Percentiles rank a stretch among this genome's conserved stretches.
phyloP scores from a whole-genome alignment of 92 coral and sea anemone species.

The Palythoa grandiflora region DNA sequence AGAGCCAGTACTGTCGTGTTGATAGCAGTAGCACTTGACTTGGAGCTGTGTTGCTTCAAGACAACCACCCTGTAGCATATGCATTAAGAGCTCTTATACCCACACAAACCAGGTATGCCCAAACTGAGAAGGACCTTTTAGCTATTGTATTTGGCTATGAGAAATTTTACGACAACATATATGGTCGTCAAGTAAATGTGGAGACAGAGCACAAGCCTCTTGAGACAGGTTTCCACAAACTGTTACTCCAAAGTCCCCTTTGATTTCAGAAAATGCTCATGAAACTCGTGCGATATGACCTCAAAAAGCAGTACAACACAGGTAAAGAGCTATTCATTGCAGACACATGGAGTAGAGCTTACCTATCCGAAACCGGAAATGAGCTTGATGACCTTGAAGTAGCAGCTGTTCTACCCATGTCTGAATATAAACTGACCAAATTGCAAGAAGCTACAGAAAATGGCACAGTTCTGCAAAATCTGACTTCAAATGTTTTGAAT shows the following conservation, averaged over 20 bases:
- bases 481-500: conserved; percentile 37
- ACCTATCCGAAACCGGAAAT: conserved; percentile 30
- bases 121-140: conserved; percentile 33
- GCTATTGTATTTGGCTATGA: conserved; percentile 32
- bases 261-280: conserved; percentile 55
- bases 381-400: conserved; percentile 51
- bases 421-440: conserved; percentile 44
- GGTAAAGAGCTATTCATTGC: conserved; percentile 47
- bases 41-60: conserved; percentile 49
- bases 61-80: conserved; percentile 41
- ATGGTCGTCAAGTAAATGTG: conserved; percentile 43
- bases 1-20: conserved; percentile 46
- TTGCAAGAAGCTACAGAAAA: conserved; percentile 25
- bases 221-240: conserved; percentile 43
- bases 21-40: conserved; percentile 44
- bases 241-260: conserved; percentile 39
- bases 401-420: conserved; percentile 39
- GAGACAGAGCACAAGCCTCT: conserved; percentile 50
- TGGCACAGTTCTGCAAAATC: conserved; percentile 26
- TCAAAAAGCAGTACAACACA: conserved; percentile 22
- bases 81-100: conserved; percentile 10
- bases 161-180: conserved; percentile 21
- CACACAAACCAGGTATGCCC: conserved; percentile 45
- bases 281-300: conserved; percentile 39
- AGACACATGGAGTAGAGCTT: conserved; percentile 47